These are phyloP conservation scores for Phoeniculus purpureus DNA, from an alignment of 2,797 vertebrate species.

Conservation along the genomic window DNA sequence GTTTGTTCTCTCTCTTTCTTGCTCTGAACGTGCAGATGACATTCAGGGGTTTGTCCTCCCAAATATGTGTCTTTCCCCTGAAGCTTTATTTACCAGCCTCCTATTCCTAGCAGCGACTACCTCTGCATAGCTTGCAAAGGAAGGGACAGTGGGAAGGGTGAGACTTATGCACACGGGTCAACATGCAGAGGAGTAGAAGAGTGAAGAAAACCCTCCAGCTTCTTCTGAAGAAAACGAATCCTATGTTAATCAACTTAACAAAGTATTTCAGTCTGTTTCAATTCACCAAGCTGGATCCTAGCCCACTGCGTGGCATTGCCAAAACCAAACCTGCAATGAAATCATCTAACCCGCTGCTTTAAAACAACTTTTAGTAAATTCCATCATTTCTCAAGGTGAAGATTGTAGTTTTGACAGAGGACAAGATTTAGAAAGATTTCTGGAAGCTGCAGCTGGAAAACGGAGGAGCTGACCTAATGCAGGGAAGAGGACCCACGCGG, in stretches of 20 bases:
- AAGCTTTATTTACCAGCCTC: background rate
- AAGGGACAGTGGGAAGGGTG: background rate
- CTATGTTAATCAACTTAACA: constrained; percentile 12
- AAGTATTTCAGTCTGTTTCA: background rate
- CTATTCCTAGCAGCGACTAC: background rate
- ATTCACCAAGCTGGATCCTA: background rate
- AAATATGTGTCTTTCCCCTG: background rate
- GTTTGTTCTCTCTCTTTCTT: background rate
- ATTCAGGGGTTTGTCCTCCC: background rate
- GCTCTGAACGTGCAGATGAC: background rate
- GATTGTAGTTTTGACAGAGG: background rate
- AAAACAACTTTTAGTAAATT: background rate
- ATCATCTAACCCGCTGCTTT: background rate
- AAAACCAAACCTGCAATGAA: background rate
- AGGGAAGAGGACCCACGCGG: background rate
- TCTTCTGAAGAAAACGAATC: constrained; percentile 30
- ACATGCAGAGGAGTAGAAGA: background rate
- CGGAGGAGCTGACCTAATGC: background rate
- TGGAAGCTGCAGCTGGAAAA: background rate
- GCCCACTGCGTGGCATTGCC: background rate
- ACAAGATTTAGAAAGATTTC: background rate
- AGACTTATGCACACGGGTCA: background rate
- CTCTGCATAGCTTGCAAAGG: background rate
- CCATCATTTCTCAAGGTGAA: background rate
- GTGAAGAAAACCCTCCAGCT: background rate